A percentile compares a stretch with the other conserved stretches of the same genome.
These are phyloP conservation scores for Ciconia boyciana DNA, from an alignment of 2,113 vertebrate genomes.

Conservation along the genomic window DNA sequence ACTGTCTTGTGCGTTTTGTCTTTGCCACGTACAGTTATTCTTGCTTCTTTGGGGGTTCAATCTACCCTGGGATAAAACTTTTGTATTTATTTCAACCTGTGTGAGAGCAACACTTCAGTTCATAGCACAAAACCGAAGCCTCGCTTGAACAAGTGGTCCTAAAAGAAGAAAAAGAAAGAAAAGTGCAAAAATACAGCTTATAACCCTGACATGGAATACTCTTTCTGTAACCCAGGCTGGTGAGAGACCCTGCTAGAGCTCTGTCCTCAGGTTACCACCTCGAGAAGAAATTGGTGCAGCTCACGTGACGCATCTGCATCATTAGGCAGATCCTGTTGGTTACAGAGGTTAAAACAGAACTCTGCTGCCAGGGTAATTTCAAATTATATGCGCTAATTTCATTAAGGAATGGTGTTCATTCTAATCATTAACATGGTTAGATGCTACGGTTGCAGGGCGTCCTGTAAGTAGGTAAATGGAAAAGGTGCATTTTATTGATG, in stretches of 20 bases:
- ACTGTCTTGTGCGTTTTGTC: neutral
- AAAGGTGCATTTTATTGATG: neutral
- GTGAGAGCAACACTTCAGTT: neutral
- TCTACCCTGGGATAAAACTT: neutral
- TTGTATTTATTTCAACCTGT: neutral
- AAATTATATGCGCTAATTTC: neutral
- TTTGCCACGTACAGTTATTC: neutral
- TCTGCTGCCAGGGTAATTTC: neutral
- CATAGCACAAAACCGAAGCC: neutral
- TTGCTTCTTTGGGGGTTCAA: neutral
- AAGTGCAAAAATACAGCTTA: neutral
- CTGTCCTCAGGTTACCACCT: neutral
- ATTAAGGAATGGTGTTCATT: neutral
- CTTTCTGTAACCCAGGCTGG: neutral
- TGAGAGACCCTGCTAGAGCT: neutral
- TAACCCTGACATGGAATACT: neutral
- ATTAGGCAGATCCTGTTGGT: neutral
- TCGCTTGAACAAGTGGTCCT: neutral
- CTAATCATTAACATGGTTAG: neutral
- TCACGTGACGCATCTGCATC: neutral
- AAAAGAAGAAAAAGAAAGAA: neutral
- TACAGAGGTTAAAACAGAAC: neutral
- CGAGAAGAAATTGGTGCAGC: neutral
- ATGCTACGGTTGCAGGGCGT: neutral
- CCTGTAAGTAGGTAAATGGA: neutral